A percentile compares a stretch with the other conserved stretches of the same genome.
Conservation (phyloP, 2,113 vertebrate species). For the Protomyctophum bolini region DNA sequence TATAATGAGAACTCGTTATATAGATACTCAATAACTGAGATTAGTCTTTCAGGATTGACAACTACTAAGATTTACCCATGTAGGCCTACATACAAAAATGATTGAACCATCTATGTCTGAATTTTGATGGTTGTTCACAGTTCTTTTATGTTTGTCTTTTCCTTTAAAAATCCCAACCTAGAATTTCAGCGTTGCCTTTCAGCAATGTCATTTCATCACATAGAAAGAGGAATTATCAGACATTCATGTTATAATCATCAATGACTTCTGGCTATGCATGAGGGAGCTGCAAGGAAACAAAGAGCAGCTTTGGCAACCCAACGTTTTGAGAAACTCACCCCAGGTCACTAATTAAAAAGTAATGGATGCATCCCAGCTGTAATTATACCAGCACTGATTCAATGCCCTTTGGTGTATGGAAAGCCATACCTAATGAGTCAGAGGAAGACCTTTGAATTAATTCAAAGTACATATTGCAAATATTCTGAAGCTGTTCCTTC, state of each 20-base stretch:
- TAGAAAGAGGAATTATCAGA: background rate
- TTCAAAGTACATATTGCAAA: conserved; percentile 25
- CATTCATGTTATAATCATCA: background rate
- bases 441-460: conserved; percentile 22
- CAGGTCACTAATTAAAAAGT: conserved; percentile 59
- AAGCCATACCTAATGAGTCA: conserved; percentile 51
- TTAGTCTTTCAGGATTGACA: no score
- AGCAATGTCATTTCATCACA: conserved; percentile 1
- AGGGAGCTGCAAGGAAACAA: conserved; percentile 27
- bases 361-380: conserved; percentile 55
- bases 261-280: conserved; percentile 10
- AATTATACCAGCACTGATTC: conserved; percentile 56
- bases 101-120: background rate
- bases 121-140: background rate
- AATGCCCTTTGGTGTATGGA: conserved; percentile 47
- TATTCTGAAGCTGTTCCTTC: conserved; percentile 22
- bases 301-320: conserved; percentile 19
- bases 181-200: background rate
- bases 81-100: no score
- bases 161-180: background rate
- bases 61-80: no score
- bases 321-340: conserved; percentile 44
- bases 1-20: no score
- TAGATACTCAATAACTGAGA: no score
- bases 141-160: background rate